These are phyloP conservation scores for Caenorhabditis imperialis DNA, from an alignment of 2,888 invertebrate species.

Conservation along the genomic window DNA sequence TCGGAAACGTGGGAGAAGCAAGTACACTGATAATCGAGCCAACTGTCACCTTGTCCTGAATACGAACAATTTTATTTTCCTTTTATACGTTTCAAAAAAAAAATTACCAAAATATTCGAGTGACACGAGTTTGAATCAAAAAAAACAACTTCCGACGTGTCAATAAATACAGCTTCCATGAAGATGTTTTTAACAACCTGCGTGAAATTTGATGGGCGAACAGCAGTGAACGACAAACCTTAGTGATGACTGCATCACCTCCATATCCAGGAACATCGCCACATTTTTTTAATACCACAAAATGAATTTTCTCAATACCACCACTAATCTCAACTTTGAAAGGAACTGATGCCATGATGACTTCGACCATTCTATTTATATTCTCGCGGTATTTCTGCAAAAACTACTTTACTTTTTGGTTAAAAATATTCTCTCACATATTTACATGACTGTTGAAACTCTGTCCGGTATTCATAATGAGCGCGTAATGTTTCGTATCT, in stretches of 20 bases:
- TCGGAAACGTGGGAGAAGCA: slow-evolving; percentile 24
- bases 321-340: slow-evolving; percentile 37
- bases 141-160: slow-evolving; percentile 18
- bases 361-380: slow-evolving; percentile 32
- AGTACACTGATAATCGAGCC: slow-evolving; percentile 31
- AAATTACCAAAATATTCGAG: slow-evolving; percentile 45
- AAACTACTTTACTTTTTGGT: background rate
- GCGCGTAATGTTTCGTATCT: slow-evolving; percentile 14
- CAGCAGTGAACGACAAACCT: too few species aligned
- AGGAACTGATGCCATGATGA: slow-evolving; percentile 8
- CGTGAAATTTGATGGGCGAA: slow-evolving; percentile 12
- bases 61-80: slow-evolving; percentile 10
- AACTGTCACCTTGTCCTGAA: slow-evolving; percentile 24
- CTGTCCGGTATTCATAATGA: background rate
- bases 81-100: too few species aligned
- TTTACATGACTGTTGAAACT: slow-evolving; percentile 11
- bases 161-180: slow-evolving; percentile 43
- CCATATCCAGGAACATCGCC: background rate
- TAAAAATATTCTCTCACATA: slow-evolving; percentile 1
- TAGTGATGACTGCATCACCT: slow-evolving; percentile 29
- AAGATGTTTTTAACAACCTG: slow-evolving; percentile 29
- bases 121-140: slow-evolving; percentile 44
- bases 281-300: slow-evolving; percentile 16
- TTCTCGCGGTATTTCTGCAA: slow-evolving; percentile 21
- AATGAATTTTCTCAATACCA: slow-evolving; percentile 38